Evolutionary conservation across 2,113 vertebrate genomes (phyloP), one percentile per base, ranked within the genome.

Genomic region (Opisthocomus hoazin): DNA sequence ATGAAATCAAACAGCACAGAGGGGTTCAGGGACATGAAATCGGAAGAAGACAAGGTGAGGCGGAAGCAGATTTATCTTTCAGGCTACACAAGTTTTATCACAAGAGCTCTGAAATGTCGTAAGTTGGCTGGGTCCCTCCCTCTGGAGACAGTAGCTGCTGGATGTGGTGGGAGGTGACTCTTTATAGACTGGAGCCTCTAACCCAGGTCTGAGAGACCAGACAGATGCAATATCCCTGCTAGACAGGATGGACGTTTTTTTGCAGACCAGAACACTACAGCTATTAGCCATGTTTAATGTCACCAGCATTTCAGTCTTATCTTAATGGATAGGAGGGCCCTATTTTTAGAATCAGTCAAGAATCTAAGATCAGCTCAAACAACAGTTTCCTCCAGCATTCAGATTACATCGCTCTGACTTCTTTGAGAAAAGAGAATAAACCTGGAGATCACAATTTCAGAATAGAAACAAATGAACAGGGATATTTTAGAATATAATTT

Each of bases 271-370:
- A 93, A 39, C 74, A 79, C 54, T 37, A 80, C 80, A 50, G 69
- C 45, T 61, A 18, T 89, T 94, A 89, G 46, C 48, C 5, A 0
- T 65, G 54, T 45, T 94, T 89, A 92, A 94, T 50, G 50, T 89
- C 70, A 69, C 61, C 37, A 61, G 45, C 1, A 1, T 82, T 89
- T 89, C 57, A 63, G 70, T 66, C 89, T 97, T 97, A 96, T 95
- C 96, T 95, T 92, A 94, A 96, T 83, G 61, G 74, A 76, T 58
- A 87, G 84, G 29, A 60, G 65, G 37, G 61, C 14, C 21, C 70
- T 95, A 69, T 92, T 96, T 96, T 96, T 94, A 91, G 91, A 96
- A 85, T 50, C 54, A 76, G 58, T 29, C 77, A 85, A 36, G 45
- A 79, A 94, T 69, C 77, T 77, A 50, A 63, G 60, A 90, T 57